phyloP scores from a whole-genome alignment of 2,797 vertebrate species.

The Gila robusta region DNA sequence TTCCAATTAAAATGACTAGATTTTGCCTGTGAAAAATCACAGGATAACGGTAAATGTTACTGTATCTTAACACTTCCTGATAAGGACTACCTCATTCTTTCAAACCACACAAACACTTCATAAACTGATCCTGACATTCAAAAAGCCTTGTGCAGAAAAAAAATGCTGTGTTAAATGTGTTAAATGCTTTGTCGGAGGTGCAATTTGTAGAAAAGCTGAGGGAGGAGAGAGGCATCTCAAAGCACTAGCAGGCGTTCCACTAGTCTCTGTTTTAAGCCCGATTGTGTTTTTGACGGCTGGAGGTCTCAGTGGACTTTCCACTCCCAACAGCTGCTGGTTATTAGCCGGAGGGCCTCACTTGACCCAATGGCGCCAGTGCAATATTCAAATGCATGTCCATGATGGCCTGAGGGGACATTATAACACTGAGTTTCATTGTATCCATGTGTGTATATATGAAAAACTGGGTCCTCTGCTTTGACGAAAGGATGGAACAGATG shows the following conservation, averaged over 20 bases:
- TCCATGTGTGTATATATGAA: constrained; percentile 11
- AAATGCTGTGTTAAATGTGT: background rate
- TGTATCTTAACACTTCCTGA: background rate
- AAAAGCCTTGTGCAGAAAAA: background rate
- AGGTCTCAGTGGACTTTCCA: constrained; percentile 73
- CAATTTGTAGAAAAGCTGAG: constrained; percentile 57
- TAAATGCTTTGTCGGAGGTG: constrained; percentile 54
- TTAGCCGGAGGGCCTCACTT: constrained; percentile 71
- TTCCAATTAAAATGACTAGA: background rate
- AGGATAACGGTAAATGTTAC: background rate
- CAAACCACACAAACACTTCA: constrained; percentile 10
- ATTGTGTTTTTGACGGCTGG: constrained; percentile 65
- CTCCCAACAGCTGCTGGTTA: constrained; percentile 81
- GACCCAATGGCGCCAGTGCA: constrained; percentile 70
- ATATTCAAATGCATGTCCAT: constrained; percentile 69
- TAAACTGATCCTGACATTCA: constrained; percentile 13
- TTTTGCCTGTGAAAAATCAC: background rate
- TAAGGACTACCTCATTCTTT: background rate
- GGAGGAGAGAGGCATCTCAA: constrained; percentile 62
- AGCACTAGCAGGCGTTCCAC: constrained; percentile 68
- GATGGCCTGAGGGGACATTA: constrained; percentile 59
- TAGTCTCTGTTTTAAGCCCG: constrained; percentile 70
- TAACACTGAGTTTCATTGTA: constrained; percentile 54
- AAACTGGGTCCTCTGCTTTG: constrained; percentile 12
- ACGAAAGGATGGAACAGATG: constrained; percentile 35